A percentile compares a stretch with the other conserved stretches of the same genome.
phyloP scores from a whole-genome alignment of 2,113 vertebrate species.

The Poecile atricapillus region DNA sequence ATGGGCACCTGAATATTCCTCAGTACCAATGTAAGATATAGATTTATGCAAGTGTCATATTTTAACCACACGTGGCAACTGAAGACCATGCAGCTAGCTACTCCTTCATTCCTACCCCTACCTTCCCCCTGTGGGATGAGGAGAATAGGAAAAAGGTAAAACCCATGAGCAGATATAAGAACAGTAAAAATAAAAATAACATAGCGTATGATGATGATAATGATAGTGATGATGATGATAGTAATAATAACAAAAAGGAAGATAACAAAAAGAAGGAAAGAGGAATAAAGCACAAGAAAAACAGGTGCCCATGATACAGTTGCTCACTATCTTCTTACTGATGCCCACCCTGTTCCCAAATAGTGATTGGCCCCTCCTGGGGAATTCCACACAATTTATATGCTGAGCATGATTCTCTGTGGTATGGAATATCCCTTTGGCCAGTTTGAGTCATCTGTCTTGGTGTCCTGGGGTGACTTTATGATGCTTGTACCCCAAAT shows the following conservation, averaged over 20 bases:
- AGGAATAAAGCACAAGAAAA: background rate
- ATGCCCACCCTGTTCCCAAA: background rate
- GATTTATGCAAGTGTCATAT: background rate
- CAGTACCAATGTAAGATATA: background rate
- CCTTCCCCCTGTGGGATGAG: accelerated
- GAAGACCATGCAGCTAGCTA: background rate
- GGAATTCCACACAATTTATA: background rate
- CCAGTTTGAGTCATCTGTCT: background rate
- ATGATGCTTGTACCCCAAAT: no score
- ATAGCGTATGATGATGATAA: background rate
- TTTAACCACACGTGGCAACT: background rate
- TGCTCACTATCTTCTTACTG: background rate
- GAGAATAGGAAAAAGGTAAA: background rate
- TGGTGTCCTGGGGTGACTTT: background rate
- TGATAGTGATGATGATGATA: background rate
- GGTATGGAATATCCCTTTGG: background rate
- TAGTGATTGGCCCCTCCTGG: background rate
- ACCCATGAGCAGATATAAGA: background rate
- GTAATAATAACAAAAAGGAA: background rate
- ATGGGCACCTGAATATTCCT: background rate
- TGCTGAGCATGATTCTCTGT: background rate
- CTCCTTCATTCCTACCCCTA: background rate
- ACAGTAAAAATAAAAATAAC: background rate
- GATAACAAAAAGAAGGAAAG: background rate
- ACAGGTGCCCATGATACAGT: background rate